Evolutionary conservation across 2,113 vertebrate genomes (phyloP).

Genomic region (Argyrosomus japonicus): DNA sequence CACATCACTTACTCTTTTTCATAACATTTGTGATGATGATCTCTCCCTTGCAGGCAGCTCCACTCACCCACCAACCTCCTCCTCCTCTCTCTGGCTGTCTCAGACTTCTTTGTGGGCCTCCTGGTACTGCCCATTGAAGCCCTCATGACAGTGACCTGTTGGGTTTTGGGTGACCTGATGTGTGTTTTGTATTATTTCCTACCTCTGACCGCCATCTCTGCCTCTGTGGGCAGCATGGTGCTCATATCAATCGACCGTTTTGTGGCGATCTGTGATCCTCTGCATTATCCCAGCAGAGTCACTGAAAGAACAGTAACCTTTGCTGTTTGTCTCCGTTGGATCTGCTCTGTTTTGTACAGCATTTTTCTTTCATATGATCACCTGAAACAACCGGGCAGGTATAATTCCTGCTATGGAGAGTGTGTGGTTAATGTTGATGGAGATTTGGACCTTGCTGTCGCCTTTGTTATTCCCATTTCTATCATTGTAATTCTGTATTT

Average conservation of each 20-base stretch:
- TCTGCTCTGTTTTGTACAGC: no score
- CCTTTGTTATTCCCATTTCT: no score
- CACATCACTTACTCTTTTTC: neutral
- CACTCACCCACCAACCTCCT: conserved; percentile 28
- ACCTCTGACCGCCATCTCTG: neutral
- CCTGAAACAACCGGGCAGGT: no score
- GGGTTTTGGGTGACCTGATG: neutral
- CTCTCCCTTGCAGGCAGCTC: conserved; percentile 10
- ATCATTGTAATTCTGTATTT: conserved; percentile 36
- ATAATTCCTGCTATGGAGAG: no score
- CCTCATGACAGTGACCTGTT: neutral
- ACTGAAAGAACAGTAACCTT: rapidly evolving
- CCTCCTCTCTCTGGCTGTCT: conserved; percentile 28
- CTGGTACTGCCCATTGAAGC: neutral
- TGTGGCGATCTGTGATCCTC: no score
- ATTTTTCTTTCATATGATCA: no score
- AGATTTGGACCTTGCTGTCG: no score
- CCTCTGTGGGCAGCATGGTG: neutral
- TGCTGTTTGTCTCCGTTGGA: no score
- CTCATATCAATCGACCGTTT: neutral
- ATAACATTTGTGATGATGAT: neutral
- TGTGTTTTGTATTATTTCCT: neutral
- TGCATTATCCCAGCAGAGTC: no score
- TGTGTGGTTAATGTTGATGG: no score
- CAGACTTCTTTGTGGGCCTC: neutral